These are phyloP conservation scores for Mythimna loreyi DNA, from an alignment of 2,888 invertebrate genomes.

Conservation along the genomic window DNA sequence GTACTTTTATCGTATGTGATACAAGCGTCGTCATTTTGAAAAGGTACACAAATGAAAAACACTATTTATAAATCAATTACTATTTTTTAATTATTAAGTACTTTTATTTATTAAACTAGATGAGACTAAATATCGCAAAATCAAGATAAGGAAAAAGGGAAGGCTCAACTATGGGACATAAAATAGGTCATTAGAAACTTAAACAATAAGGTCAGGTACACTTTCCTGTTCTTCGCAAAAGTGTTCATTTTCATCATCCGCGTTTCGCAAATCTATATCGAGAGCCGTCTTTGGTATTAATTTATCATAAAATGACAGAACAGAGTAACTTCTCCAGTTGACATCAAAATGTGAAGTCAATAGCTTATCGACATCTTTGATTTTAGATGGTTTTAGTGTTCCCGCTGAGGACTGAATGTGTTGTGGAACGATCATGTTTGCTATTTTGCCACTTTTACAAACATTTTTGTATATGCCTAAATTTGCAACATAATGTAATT, in stretches of 20 bases:
- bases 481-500: no score
- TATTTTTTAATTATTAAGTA: not conserved
- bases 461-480: no score
- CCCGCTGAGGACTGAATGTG: no score
- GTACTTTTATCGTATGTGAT: not conserved
- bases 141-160: not conserved
- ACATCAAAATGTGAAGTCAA: not conserved
- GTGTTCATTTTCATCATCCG: not conserved
- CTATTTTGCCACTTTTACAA: no score
- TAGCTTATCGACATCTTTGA: not conserved
- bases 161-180: no score
- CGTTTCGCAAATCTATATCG: not conserved
- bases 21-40: not conserved
- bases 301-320: constrained; percentile 4
- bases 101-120: not conserved
- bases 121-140: not conserved
- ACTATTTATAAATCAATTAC: not conserved
- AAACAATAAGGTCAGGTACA: not conserved
- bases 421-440: no score
- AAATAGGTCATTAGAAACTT: no score
- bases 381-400: no score
- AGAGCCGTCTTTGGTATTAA: constrained; percentile 1
- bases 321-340: constrained; percentile 3
- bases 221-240: constrained; percentile 1
- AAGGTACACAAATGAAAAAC: not conserved